Conservation (phyloP, 2,888 invertebrate genomes). For the Nomada hirtipes region DNA sequence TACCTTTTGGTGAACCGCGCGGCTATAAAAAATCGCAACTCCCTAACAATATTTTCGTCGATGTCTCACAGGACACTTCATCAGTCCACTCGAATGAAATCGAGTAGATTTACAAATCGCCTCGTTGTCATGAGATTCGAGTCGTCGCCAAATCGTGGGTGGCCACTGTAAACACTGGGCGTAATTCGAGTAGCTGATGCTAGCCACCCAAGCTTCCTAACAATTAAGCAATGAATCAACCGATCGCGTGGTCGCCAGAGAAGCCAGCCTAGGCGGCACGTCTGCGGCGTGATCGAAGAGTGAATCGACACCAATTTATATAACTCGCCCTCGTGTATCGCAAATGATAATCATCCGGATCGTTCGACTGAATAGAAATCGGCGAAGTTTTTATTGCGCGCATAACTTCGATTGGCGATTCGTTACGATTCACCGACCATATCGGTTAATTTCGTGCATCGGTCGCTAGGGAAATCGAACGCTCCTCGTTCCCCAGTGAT, state of each 20-base stretch:
- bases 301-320: conserved; percentile 61
- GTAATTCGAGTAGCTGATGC: conserved; percentile 24
- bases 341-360: conserved; percentile 48
- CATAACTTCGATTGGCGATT: too few species aligned
- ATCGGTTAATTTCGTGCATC: conserved; percentile 19
- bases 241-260: conserved; percentile 11
- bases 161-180: conserved; percentile 17
- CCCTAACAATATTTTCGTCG: conserved; percentile 38
- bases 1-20: not conserved
- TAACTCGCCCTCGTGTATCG: conserved; percentile 52
- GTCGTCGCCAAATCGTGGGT: not conserved
- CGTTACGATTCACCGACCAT: not conserved
- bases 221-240: conserved; percentile 49
- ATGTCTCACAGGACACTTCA: conserved; percentile 3
- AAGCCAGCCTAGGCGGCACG: conserved; percentile 20
- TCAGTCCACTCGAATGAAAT: conserved; percentile 7
- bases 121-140: not conserved
- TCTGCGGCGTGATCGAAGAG: conserved; percentile 37
- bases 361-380: conserved; percentile 28
- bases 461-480: conserved; percentile 22
- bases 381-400: conserved; percentile 1
- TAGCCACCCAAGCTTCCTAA: not conserved
- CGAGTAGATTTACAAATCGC: not conserved
- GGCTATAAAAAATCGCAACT: not conserved
- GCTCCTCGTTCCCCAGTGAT: not conserved